Conservation (phyloP, 2,797 vertebrate genomes). For the Alcedo quadribrachys region DNA sequence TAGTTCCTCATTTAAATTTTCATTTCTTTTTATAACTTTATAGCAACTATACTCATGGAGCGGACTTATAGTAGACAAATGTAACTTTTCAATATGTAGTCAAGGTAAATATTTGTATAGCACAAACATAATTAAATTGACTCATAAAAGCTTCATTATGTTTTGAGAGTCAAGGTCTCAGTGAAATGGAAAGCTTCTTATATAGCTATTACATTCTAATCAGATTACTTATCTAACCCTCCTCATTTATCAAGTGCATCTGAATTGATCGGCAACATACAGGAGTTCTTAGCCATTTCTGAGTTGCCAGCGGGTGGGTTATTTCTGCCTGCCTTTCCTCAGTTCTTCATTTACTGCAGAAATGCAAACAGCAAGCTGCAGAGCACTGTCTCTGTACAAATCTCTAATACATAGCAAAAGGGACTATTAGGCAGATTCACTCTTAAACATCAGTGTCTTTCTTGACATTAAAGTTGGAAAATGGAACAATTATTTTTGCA, state of each 20-base stretch:
- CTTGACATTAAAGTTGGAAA: conserved; percentile 57
- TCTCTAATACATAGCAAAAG: neutral
- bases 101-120: conserved; percentile 35
- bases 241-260: conserved; percentile 3
- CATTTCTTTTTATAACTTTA: neutral
- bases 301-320: neutral
- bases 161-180: neutral
- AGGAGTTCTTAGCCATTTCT: neutral
- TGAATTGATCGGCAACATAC: neutral
- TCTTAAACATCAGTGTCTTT: conserved; percentile 44
- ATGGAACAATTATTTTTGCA: conserved; percentile 72
- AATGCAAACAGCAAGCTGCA: neutral
- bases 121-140: conserved; percentile 19
- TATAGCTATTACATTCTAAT: neutral
- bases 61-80: neutral
- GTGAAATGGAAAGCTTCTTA: conserved; percentile 1
- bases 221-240: conserved; percentile 21
- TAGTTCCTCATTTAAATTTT: neutral
- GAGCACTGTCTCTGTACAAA: neutral
- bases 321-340: neutral
- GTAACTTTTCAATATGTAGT: conserved; percentile 4
- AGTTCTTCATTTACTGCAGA: neutral
- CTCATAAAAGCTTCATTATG: conserved; percentile 16
- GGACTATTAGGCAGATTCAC: conserved; percentile 9
- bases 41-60: neutral